Evolutionary conservation across 1,140 invertebrate species (phyloP).

Genomic region (Maniola jurtina): DNA sequence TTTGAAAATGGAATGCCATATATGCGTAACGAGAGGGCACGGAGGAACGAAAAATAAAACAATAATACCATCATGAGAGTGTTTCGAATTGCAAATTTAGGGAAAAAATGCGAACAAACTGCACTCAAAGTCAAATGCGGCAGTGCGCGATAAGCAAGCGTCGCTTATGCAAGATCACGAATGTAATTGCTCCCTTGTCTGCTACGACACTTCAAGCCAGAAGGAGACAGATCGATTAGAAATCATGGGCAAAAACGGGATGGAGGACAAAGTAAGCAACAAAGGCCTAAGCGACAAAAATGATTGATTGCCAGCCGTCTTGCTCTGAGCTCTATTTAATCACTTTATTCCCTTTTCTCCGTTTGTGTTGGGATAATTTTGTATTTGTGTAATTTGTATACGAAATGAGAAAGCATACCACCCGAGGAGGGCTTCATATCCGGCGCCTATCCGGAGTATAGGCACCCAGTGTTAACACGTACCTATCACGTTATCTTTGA

Average conservation of each 20-base stretch:
- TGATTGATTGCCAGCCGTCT: slow-evolving; percentile 79
- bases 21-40: slow-evolving; percentile 27
- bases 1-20: slow-evolving; percentile 3
- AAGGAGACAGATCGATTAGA: slow-evolving; percentile 43
- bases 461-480: slow-evolving; percentile 60
- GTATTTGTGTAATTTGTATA: slow-evolving; percentile 78
- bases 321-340: slow-evolving; percentile 80
- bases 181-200: slow-evolving; percentile 79
- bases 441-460: slow-evolving; percentile 56
- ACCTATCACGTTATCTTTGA: slow-evolving; percentile 42
- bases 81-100: slow-evolving; percentile 75
- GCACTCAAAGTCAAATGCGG: slow-evolving; percentile 74
- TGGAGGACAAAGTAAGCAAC: slow-evolving; percentile 55
- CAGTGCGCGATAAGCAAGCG: slow-evolving; percentile 74
- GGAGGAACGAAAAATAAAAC: neutral
- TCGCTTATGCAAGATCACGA: slow-evolving; percentile 79
- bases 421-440: slow-evolving; percentile 59
- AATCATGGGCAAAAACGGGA: slow-evolving; percentile 49
- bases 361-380: slow-evolving; percentile 77
- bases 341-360: slow-evolving; percentile 80
- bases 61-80: slow-evolving; percentile 3
- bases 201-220: slow-evolving; percentile 67
- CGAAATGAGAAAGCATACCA: slow-evolving; percentile 67
- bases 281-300: slow-evolving; percentile 76
- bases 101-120: slow-evolving; percentile 69